phyloP scores from a whole-genome alignment of 2,888 invertebrate species.

The Xanthostigma xanthostigma region DNA sequence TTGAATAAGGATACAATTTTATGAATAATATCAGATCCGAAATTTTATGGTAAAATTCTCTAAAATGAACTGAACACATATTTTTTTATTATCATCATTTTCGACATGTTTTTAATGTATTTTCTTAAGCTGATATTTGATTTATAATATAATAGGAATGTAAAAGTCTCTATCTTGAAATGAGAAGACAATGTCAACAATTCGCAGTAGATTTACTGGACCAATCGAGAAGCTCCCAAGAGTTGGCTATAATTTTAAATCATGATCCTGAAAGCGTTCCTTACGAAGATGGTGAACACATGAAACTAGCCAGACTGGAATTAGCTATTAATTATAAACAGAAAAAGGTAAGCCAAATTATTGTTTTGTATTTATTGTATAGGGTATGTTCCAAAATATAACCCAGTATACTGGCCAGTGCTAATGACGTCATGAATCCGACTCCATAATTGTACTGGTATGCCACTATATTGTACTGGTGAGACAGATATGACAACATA shows the following conservation, averaged over 20 bases:
- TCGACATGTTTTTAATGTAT: neutral
- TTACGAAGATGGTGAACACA: conserved; percentile 65
- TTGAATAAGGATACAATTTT: neutral
- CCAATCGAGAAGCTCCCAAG: conserved; percentile 82
- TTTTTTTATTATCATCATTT: neutral
- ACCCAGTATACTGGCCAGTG: no score
- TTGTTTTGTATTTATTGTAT: no score
- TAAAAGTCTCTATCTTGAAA: conserved; percentile 73
- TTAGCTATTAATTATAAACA: conserved; percentile 88
- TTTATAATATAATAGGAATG: conserved; percentile 46
- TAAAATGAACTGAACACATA: no score
- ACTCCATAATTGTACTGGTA: no score
- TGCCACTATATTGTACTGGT: no score
- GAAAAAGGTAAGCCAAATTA: conserved; percentile 55
- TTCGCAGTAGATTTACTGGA: conserved; percentile 85
- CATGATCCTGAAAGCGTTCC: conserved; percentile 64
- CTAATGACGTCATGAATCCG: no score
- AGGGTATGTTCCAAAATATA: no score
- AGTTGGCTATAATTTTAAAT: conserved; percentile 85
- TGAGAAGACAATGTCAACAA: conserved; percentile 73
- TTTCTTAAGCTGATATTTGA: neutral
- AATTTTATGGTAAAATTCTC: no score
- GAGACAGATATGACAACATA: no score
- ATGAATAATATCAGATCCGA: neutral
- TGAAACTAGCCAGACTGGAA: conserved; percentile 73